Percentiles rank a stretch among this genome's conserved stretches.
Conservation (phyloP, 1,140 invertebrate genomes). For the Chymomyza costata region DNA sequence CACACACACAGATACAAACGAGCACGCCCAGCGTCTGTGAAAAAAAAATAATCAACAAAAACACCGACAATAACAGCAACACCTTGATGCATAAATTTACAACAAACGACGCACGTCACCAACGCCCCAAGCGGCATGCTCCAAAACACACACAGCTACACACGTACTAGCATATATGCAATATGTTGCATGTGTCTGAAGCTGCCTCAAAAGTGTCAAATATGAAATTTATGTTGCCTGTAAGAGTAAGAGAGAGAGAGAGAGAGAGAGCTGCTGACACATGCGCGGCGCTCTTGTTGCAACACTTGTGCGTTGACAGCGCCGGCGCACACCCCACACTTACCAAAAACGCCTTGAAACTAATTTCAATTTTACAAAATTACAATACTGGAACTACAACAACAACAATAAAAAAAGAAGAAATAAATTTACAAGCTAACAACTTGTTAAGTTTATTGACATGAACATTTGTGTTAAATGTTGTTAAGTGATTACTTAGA, state of each 20-base stretch:
- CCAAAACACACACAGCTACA: neutral
- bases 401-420: neutral
- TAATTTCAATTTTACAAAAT: conserved; percentile 25
- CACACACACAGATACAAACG: conserved; percentile 4
- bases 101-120: conserved; percentile 63
- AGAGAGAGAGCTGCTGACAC: conserved; percentile 5
- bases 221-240: conserved; percentile 65
- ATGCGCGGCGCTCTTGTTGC: conserved; percentile 10
- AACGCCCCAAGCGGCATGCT: conserved; percentile 1
- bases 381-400: conserved; percentile 12
- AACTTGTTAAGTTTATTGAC: conserved; percentile 55
- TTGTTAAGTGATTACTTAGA: too few species aligned
- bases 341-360: neutral
- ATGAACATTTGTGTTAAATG: conserved; percentile 10
- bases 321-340: conserved; percentile 5
- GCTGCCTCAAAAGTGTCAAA: conserved; percentile 61
- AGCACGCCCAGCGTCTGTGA: conserved; percentile 39
- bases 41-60: too few species aligned
- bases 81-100: conserved; percentile 67
- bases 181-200: conserved; percentile 48
- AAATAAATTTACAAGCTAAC: conserved; percentile 31
- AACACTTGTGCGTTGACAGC: conserved; percentile 24
- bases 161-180: conserved; percentile 11
- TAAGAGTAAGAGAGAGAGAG: conserved; percentile 21
- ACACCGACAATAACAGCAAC: conserved; percentile 33